These are phyloP conservation scores for Cataglyphis rosenhaueri DNA, from an alignment of 2,888 invertebrate species.

Conservation along the genomic window DNA sequence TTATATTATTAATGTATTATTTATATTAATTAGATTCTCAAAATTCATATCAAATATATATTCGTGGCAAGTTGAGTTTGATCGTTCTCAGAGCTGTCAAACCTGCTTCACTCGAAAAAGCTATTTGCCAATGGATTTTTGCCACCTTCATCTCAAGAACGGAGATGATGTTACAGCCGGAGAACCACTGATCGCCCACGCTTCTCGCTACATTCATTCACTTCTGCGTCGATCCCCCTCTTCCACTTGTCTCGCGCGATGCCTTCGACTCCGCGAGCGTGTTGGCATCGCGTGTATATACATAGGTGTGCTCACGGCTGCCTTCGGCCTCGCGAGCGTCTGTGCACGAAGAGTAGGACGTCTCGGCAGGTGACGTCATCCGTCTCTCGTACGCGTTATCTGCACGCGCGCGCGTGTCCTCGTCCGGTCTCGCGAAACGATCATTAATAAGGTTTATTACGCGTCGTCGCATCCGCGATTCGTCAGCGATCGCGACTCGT, in stretches of 20 bases:
- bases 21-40: too few relatives aligned
- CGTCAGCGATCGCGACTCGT: conserved; percentile 32
- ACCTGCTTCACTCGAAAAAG: too few relatives aligned
- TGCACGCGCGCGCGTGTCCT: conserved; percentile 54
- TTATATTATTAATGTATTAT: too few relatives aligned
- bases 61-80: too few relatives aligned
- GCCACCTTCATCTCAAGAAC: neutral
- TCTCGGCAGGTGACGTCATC: conserved; percentile 78
- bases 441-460: conserved; percentile 78
- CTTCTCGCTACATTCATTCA: conserved; percentile 82
- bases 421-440: conserved; percentile 58
- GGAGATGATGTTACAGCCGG: conserved; percentile 59
- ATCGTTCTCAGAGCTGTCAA: too few relatives aligned
- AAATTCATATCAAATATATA: too few relatives aligned
- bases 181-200: conserved; percentile 82
- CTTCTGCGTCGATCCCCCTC: conserved; percentile 74
- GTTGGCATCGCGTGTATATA: conserved; percentile 63
- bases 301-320: conserved; percentile 31
- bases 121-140: too few relatives aligned
- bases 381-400: conserved; percentile 69
- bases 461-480: conserved; percentile 33
- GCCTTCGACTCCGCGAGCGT: conserved; percentile 58
- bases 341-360: conserved; percentile 54
- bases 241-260: conserved; percentile 50
- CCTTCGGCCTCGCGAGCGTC: conserved; percentile 56